Conservation (phyloP, 2,113 vertebrate genomes). For the Balaeniceps rex region DNA sequence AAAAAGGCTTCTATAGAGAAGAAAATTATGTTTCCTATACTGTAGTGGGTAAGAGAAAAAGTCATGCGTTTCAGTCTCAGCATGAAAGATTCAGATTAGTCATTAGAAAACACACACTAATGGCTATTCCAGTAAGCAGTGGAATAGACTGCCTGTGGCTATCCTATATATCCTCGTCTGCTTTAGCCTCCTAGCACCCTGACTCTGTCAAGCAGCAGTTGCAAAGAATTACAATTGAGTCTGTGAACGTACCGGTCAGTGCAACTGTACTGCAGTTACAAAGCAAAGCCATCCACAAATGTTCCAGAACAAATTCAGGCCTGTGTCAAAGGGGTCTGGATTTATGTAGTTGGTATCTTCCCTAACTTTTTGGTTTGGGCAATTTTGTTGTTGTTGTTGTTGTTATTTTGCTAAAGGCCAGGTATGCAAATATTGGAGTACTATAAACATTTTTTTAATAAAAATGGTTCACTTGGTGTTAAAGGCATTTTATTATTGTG, state of each 20-base stretch:
- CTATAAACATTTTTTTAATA: neutral
- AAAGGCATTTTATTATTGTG: neutral
- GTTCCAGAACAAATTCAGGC: neutral
- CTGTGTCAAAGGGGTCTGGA: neutral
- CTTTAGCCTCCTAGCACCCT: neutral
- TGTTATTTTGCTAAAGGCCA: neutral
- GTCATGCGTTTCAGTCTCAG: neutral
- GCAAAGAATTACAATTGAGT: neutral
- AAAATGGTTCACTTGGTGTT: neutral
- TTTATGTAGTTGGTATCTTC: neutral
- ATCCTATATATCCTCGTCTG: neutral
- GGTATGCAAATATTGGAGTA: neutral
- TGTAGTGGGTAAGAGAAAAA: neutral
- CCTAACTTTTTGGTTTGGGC: neutral
- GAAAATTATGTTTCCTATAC: neutral
- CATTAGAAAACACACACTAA: neutral
- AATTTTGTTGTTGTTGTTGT: too few relatives aligned
- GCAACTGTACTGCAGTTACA: rapidly evolving
- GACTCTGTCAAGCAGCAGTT: neutral
- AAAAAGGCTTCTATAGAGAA: neutral
- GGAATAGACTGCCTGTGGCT: neutral
- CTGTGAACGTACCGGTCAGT: rapidly evolving
- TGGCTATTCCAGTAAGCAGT: neutral
- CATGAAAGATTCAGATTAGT: neutral
- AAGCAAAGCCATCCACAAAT: neutral